phyloP scores from a whole-genome alignment of 2,797 vertebrate species.

The Orestias chungarensis region DNA sequence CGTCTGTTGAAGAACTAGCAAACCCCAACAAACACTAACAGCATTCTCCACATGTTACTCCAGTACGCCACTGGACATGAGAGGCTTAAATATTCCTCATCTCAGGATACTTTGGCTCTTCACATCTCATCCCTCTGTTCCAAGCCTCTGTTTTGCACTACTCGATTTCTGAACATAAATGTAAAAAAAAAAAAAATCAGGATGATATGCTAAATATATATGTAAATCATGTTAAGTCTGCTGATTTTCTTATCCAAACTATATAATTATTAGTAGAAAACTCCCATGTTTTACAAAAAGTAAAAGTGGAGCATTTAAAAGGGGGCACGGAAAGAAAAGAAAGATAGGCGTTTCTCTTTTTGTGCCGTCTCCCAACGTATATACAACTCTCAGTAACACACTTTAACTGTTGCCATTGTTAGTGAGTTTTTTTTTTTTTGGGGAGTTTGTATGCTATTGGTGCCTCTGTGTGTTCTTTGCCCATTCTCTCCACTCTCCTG shows the following conservation, averaged over 20 bases:
- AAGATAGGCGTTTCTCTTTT: slow-evolving; percentile 43
- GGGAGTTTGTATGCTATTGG: slow-evolving; percentile 70
- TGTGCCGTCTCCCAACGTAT: slow-evolving; percentile 56
- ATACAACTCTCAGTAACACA: slow-evolving; percentile 68
- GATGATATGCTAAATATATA: too few relatives aligned
- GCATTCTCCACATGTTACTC: slow-evolving; percentile 47
- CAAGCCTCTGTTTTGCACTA: slow-evolving; percentile 29
- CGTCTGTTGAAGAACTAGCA: slow-evolving; percentile 71
- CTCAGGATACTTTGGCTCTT: slow-evolving; percentile 45
- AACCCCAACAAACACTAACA: slow-evolving; percentile 21
- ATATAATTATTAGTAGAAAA: slow-evolving; percentile 8
- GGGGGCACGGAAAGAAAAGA: slow-evolving; percentile 19
- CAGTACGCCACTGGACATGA: slow-evolving; percentile 59
- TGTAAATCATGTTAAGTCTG: too few relatives aligned
- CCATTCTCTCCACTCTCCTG: slow-evolving; percentile 82
- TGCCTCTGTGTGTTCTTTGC: slow-evolving; percentile 78
- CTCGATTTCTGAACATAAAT: neutral
- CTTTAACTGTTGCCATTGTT: slow-evolving; percentile 82
- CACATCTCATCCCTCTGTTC: slow-evolving; percentile 26
- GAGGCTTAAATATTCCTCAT: slow-evolving; percentile 56
- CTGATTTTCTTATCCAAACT: slow-evolving; percentile 18
- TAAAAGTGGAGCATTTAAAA: slow-evolving; percentile 17
- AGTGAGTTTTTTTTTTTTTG: slow-evolving; percentile 63
- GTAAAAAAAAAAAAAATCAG: slow-evolving; percentile 32
- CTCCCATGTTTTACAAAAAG: slow-evolving; percentile 6